These are phyloP conservation scores for Microcaecilia unicolor DNA, from an alignment of 2,797 vertebrate species.

Conservation along the genomic window DNA sequence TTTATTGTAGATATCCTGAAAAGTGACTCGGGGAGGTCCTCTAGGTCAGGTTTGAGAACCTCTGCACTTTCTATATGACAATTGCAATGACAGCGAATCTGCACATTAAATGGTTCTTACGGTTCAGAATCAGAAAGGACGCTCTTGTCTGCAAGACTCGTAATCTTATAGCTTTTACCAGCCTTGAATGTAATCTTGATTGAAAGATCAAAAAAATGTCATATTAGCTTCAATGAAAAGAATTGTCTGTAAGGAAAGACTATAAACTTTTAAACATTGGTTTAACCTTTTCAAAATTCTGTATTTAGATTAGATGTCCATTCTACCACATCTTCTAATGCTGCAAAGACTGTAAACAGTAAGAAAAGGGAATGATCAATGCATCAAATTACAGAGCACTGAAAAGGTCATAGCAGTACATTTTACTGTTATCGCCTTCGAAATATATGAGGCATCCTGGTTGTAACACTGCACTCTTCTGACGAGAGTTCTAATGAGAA, in stretches of 20 bases:
- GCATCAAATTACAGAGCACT: slow-evolving; percentile 38
- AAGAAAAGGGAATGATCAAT: slow-evolving; percentile 35
- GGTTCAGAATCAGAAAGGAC: no score
- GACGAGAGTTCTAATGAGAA: slow-evolving; percentile 51
- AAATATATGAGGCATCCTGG: slow-evolving; percentile 30
- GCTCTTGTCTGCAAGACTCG: no score
- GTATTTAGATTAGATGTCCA: slow-evolving; percentile 30
- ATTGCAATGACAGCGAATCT: no score
- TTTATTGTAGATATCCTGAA: no score
- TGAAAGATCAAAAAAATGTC: not conserved
- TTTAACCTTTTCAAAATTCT: slow-evolving; percentile 44
- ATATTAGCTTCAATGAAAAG: slow-evolving; percentile 19
- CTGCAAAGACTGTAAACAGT: slow-evolving; percentile 34
- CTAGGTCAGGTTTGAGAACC: no score
- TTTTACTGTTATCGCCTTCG: slow-evolving; percentile 39
- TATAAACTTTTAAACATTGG: slow-evolving; percentile 35
- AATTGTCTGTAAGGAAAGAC: slow-evolving; percentile 23
- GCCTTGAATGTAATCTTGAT: not conserved
- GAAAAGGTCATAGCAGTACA: slow-evolving; percentile 45
- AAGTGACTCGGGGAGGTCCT: no score
- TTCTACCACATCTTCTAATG: slow-evolving; percentile 17
- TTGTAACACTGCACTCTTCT: slow-evolving; percentile 22
- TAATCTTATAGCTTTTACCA: no score
- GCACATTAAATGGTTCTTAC: no score
- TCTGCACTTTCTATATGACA: no score